Conservation (phyloP, 2,113 vertebrate species). For the Anhinga anhinga region DNA sequence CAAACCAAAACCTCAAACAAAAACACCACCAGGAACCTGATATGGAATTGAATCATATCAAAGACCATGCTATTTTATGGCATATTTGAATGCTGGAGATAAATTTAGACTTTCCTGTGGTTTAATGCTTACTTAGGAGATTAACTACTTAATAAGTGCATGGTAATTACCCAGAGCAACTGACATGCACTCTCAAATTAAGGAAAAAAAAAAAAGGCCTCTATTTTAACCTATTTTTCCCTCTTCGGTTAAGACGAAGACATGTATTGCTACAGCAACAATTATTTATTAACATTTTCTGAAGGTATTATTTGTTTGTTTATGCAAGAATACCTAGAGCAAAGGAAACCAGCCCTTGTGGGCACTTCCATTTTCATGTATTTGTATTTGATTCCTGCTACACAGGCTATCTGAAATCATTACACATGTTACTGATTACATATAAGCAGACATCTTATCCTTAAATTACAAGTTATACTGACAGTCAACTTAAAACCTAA, state of each 20-base stretch:
- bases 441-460: fast-evolving
- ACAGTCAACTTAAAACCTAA: not conserved
- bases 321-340: not conserved
- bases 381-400: not conserved
- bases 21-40: not conserved
- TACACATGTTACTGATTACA: not conserved
- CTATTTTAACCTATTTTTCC: not conserved
- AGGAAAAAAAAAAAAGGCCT: not conserved
- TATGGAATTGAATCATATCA: not conserved
- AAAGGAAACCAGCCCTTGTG: not conserved
- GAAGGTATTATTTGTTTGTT: not conserved
- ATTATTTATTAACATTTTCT: not conserved
- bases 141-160: not conserved
- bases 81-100: fast-evolving
- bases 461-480: not conserved
- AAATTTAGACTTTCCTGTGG: not conserved
- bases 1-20: too few relatives aligned
- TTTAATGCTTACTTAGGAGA: not conserved
- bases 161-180: not conserved
- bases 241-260: not conserved
- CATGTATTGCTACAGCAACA: not conserved
- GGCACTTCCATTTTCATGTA: not conserved
- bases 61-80: not conserved
- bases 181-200: not conserved
- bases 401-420: not conserved